Evolutionary conservation across 2,113 vertebrate species (phyloP).

Genomic region (Oreotrochilus melanogaster): DNA sequence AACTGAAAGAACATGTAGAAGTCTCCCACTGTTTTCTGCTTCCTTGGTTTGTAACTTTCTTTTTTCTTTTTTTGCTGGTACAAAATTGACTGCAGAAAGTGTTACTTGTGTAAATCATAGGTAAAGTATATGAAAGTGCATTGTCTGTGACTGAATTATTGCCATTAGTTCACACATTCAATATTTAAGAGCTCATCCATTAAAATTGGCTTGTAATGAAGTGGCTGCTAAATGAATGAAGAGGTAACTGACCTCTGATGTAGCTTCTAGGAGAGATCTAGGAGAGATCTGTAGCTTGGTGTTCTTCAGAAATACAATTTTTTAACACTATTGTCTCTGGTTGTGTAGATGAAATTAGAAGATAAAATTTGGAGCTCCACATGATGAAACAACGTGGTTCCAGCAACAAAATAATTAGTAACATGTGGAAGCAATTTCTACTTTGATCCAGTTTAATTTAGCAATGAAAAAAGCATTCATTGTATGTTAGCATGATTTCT

Average conservation of each 20-base stretch:
- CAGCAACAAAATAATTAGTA: not conserved
- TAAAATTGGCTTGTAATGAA: not conserved
- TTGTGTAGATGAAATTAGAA: not conserved
- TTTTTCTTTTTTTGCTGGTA: not conserved
- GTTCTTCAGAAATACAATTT: not conserved
- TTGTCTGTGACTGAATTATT: not conserved
- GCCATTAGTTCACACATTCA: not conserved
- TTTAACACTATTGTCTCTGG: not conserved
- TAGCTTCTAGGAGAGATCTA: not conserved
- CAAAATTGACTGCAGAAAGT: not conserved
- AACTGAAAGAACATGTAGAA: slow-evolving; percentile 9
- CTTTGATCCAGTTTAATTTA: not conserved
- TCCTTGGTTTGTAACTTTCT: slow-evolving; percentile 61
- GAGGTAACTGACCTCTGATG: not conserved
- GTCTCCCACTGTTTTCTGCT: slow-evolving; percentile 65
- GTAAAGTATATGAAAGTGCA: not conserved
- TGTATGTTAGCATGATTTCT: not conserved
- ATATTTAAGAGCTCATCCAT: not conserved
- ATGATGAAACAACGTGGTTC: not conserved
- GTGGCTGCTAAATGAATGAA: not conserved
- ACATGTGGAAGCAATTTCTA: not conserved
- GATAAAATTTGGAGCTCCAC: not conserved
- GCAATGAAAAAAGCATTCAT: not conserved
- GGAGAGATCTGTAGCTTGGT: not conserved
- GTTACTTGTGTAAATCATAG: not conserved